Evolutionary conservation across 2,797 vertebrate species (phyloP), one percentile per base, ranked within the genome.

Genomic region (Fistularia commersonii): DNA sequence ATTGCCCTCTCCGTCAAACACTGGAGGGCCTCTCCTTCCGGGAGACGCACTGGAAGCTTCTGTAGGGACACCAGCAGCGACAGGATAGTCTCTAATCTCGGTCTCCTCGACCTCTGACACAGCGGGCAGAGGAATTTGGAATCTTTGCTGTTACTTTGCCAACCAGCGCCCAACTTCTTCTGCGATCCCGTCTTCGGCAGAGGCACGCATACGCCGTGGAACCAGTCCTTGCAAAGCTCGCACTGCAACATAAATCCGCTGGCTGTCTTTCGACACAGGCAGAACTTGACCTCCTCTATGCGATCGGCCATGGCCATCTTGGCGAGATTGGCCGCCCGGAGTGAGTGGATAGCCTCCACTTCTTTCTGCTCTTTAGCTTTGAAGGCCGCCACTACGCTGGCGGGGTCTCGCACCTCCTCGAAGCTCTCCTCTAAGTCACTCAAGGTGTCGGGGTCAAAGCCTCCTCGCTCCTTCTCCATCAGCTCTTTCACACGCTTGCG

Each of bases 181-280:
- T 98, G 97, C 4, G 93, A 80, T 55, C 91, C 92, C 0, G 90
- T 92, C 77, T 98, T 98, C 45, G 97, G 97, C 59, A 98, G 89
- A 1, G 97, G 94, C 52, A 98, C 97, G 0, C 97, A 99, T 5
- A 91, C 91, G 0, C 96, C 94, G 46, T 99, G 97, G 61, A 99
- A 98, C 97, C 97, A 99, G 92, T 99, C 96, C 79, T 98, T 98
- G 75, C 97, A 99, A 46, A 99, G 93, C 78, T 99, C 95, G 10
- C 97, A 99, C 76, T 99, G 97, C 6, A 99, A 73, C 97, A 99
- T 99, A 77, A 98, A 95, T 4, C 97, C 96, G 4, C 94, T 94
- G 23, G 97, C 97, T 0, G 94, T 94, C 78, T 94, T 96, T 48
- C 97, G 94, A 57, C 97, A 99, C 64, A 99, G 74, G n/a, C 97